Percentiles rank a stretch among this genome's conserved stretches.
Evolutionary conservation across 2,113 vertebrate genomes (phyloP).

Genomic region (Nyctibius bracteatus): DNA sequence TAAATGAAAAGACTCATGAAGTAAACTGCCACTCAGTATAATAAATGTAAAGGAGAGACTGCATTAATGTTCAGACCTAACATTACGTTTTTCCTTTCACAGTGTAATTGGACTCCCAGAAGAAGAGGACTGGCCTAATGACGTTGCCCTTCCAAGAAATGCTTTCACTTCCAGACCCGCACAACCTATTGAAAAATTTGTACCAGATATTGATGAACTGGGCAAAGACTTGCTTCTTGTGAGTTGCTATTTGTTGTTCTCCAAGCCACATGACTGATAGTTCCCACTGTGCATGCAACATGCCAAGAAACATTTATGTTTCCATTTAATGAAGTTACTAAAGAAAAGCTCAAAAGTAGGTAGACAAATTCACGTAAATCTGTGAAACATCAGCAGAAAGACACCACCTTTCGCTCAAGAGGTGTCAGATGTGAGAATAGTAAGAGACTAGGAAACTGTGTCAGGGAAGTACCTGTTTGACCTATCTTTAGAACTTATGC

Average conservation of each 20-base stretch:
- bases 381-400: neutral
- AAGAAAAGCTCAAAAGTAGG: neutral
- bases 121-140: slow-evolving; percentile 93
- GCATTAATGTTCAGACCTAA: neutral
- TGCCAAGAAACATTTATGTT: neutral
- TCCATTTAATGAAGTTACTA: neutral
- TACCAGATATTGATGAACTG: slow-evolving; percentile 92
- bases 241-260: slow-evolving; percentile 45
- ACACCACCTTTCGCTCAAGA: neutral
- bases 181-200: slow-evolving; percentile 87
- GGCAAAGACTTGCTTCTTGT: slow-evolving; percentile 94
- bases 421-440: neutral
- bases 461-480: neutral
- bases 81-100: neutral
- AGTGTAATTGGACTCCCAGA: slow-evolving; percentile 93
- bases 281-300: neutral
- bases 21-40: neutral
- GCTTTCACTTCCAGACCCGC: slow-evolving; percentile 87
- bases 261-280: neutral
- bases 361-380: neutral
- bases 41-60: neutral
- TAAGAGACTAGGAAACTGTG: neutral
- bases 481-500: neutral
- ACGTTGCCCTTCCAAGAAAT: slow-evolving; percentile 92
- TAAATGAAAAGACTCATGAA: neutral